phyloP scores from a whole-genome alignment of 1,140 invertebrate species.

The Paramacrobiotus metropolitanus region DNA sequence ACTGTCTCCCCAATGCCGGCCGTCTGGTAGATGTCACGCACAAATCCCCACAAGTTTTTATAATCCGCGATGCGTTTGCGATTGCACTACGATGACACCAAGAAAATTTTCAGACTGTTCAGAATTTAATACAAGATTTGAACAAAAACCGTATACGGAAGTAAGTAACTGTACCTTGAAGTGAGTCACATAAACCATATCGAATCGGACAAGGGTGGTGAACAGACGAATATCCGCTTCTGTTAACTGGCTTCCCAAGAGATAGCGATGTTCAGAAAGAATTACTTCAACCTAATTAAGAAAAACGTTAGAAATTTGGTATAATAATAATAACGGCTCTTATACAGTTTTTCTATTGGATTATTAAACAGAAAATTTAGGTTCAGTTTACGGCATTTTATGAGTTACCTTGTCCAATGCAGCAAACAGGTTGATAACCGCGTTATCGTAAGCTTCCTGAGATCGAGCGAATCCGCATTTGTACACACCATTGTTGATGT shows the following conservation, averaged over 20 bases:
- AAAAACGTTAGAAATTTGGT: not conserved
- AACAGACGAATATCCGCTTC: constrained; percentile 21
- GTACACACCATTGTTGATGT: constrained; percentile 22
- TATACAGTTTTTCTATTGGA: not conserved
- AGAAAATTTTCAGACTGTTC: not conserved
- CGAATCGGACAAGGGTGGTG: constrained; percentile 19
- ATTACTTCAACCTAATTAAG: constrained; percentile 20
- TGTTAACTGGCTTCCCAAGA: constrained; percentile 16
- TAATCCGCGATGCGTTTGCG: constrained; percentile 18
- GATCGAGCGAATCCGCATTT: constrained; percentile 17
- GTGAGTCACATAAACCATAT: constrained; percentile 19
- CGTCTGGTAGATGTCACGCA: constrained; percentile 19
- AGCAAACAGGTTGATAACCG: constrained; percentile 15
- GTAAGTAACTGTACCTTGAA: constrained; percentile 16
- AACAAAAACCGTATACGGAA: constrained; percentile 11
- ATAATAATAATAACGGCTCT: not conserved
- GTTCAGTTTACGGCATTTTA: not conserved
- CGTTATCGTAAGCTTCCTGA: constrained; percentile 18
- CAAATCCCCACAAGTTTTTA: constrained; percentile 18
- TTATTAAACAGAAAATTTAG: constrained; percentile 5
- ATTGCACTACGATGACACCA: constrained; percentile 5
- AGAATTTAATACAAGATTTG: not conserved
- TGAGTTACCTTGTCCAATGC: constrained; percentile 18
- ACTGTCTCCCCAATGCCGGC: constrained; percentile 17
- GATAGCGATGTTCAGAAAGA: constrained; percentile 16